Base-by-base conservation (phyloP, 2,113 vertebrate genomes). In the Phrynocephalus versicolor region DNA sequence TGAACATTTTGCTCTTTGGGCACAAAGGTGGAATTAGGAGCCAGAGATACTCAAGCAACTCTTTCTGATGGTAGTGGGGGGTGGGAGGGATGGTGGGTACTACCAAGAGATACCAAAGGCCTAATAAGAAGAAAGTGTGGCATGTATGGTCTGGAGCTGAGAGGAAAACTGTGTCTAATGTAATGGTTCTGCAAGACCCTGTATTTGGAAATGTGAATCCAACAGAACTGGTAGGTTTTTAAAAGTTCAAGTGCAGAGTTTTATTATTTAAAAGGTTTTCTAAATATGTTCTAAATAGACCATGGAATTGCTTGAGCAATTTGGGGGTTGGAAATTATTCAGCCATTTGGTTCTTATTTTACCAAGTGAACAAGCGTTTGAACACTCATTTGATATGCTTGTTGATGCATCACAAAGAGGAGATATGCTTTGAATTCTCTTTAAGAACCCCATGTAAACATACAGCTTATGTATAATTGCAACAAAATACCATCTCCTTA, bases 391-490 rank as follows among this genome's bases (percentile, higher is more conserved):
- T 95, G 96, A 97, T 97, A 96, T 70, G 96, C 94, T 96, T 97
- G 95, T 93, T 95, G 94, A 97, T 96, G 97, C 96, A 92, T 96
- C 95, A 95, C 94, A 88, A 93, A 92, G 95, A 96, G 93, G 94
- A 96, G 96, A 95, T 94, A 96, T 93, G 97, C 96, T 97, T 97
- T 96, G 95, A 96, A 95, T 97, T 97, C 96, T 95, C 96, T 89
- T 95, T 94, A 95, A 96, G 97, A 97, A 95, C 93, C 94, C 96
- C 94, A 89, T 92, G 95, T 97, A 98, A 98, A 98, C 97, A 98
- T 91, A 93, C 94, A 96, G 96, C 96, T 97, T 97, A 97, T 85
- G 92, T 91, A 87, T 95, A 95, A 96, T 95, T 96, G 96, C 96
- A 97, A 95, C 95, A 93, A 96, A 97, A 97, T 92, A 91, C 94